Base-by-base conservation (phyloP, 2,888 invertebrate genomes). In the Peribatodes rhomboidaria region DNA sequence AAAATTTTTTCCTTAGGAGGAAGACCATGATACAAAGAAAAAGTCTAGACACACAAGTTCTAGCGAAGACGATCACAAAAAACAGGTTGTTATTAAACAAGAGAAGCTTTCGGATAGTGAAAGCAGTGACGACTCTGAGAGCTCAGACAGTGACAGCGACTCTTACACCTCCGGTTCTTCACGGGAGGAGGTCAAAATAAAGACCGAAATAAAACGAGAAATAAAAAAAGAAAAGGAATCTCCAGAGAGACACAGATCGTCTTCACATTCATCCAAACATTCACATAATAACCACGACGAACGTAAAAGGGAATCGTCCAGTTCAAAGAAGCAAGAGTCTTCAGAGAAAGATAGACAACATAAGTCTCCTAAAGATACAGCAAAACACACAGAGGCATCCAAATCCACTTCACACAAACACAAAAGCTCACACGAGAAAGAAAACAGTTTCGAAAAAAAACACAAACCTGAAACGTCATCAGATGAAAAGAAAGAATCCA, bases 21-120 rank as follows among this genome's bases (percentile, higher is more conserved):
- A 92, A 67, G 85, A 90, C 65, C 75, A 81, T 42, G 78, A 84
- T 63, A 68, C 69, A 44, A 90, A 89, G 68, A 88, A 86, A 73
- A 82, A 79, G 46, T 56, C 46, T 7, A 89, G 84, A 77, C 77
- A 79, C 65, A 83, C 52, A 39, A 65, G 80, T 73, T 79, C 79
- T 60, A 87, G 81, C 78, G 84, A 87, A 75, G 83, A 85, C 65
- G 78, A 83, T 52, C 74, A 80, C 61, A 83, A 81, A 68, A 79
- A 72, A 59, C 84, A 81, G 70, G 61, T 78, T 46, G 75, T 79
- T 62, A 57, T 76, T 8, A 54, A 86, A 81, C 71, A 80, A 69
- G 72, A 85, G 86, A 76, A 80, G 75, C 66, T 73, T 73, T 42
- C 75, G 14, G 75, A 80, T 46, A 80, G 79, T 75, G 81, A 76